Evolutionary conservation across 2,113 vertebrate species (phyloP).

Genomic region (Nymphicus hollandicus): DNA sequence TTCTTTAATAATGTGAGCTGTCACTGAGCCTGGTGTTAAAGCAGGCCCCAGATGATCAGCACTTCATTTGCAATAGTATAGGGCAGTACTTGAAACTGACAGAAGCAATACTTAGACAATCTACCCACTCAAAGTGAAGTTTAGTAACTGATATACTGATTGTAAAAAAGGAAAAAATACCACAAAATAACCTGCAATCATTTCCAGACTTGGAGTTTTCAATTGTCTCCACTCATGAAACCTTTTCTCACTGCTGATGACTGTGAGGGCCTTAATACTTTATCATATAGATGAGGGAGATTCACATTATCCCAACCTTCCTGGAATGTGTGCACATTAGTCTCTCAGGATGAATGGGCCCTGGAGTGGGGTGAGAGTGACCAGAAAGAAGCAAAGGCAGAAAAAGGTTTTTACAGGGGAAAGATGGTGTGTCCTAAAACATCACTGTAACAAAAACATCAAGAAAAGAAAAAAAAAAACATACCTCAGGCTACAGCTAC

Average conservation of each 20-base stretch:
- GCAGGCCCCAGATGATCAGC: background rate
- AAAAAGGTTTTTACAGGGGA: background rate
- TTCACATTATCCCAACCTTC: background rate
- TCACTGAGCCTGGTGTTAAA: background rate
- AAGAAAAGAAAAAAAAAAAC: background rate
- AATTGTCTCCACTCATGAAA: background rate
- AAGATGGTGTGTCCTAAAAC: background rate
- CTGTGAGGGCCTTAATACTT: background rate
- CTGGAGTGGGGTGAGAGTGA: background rate
- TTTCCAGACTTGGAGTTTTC: background rate
- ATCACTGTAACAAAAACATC: background rate
- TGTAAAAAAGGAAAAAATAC: background rate
- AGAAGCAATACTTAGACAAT: background rate
- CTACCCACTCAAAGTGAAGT: background rate
- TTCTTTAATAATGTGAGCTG: constrained; percentile 62
- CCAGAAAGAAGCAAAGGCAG: background rate
- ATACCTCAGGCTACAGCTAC: background rate
- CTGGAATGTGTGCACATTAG: background rate
- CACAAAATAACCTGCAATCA: background rate
- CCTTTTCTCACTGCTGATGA: background rate
- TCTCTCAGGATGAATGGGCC: background rate
- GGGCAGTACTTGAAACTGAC: background rate
- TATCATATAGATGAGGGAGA: background rate
- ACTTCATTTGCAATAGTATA: background rate
- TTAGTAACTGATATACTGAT: background rate